A percentile compares a stretch with the other conserved stretches of the same genome.
Conservation (phyloP, 2,797 vertebrate genomes). For the Falco peregrinus region DNA sequence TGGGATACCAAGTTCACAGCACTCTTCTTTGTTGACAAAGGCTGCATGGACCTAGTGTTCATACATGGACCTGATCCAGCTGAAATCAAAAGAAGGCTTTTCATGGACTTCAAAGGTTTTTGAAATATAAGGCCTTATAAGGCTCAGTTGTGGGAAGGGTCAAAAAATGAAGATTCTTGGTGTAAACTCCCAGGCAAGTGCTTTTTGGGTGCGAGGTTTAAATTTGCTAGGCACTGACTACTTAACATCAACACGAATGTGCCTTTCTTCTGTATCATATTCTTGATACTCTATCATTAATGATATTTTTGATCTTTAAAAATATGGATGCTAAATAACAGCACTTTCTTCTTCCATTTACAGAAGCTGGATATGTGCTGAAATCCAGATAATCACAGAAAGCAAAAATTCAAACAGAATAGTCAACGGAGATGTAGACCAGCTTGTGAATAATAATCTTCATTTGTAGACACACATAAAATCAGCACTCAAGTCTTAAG, state of each 20-base stretch:
- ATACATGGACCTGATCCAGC: constrained; percentile 9
- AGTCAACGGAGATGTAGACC: background rate
- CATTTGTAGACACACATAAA: background rate
- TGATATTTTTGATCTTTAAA: background rate
- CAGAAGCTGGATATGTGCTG: background rate
- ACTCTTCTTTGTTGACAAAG: background rate
- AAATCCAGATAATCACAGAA: background rate
- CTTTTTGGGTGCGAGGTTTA: background rate
- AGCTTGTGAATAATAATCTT: background rate
- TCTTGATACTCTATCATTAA: background rate
- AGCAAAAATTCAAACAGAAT: background rate
- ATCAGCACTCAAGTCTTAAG: background rate
- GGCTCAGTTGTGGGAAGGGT: background rate
- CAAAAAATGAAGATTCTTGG: constrained; percentile 28
- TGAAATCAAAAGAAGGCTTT: constrained; percentile 51
- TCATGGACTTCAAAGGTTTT: constrained; percentile 55
- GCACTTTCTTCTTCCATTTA: background rate
- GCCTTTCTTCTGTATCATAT: background rate
- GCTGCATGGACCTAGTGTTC: background rate
- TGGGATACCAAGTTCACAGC: background rate
- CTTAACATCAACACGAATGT: background rate
- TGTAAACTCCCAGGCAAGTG: background rate
- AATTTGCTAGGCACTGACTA: background rate
- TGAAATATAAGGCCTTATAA: constrained; percentile 12
- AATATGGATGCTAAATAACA: background rate